These are phyloP conservation scores for Drosophila pseudotalamancana DNA, from an alignment of 2,888 invertebrate genomes.

Conservation along the genomic window DNA sequence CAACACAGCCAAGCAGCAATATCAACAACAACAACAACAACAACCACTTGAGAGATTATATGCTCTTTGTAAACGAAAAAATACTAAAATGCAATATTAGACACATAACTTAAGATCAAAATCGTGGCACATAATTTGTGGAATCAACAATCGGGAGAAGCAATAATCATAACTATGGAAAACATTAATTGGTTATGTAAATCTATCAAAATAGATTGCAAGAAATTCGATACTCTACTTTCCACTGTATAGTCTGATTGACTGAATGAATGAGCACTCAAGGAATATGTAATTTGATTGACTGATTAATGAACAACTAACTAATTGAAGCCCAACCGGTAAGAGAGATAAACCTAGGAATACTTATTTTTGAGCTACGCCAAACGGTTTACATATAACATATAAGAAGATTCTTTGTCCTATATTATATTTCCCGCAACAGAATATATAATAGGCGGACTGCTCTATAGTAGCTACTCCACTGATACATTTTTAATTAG, in stretches of 20 bases:
- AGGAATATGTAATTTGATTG: background rate
- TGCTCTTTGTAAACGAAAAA: conserved; percentile 21
- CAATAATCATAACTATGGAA: conserved; percentile 23
- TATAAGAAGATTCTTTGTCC: too few species aligned
- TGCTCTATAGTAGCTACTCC: background rate
- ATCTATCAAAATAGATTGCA: background rate
- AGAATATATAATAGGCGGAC: background rate
- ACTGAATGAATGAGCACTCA: background rate
- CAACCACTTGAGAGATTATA: conserved; percentile 66
- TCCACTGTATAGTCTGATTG: background rate
- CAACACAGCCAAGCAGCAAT: conserved; percentile 26
- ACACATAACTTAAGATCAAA: conserved; percentile 17
- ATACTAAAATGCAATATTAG: conserved; percentile 1
- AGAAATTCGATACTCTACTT: background rate
- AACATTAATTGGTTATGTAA: background rate
- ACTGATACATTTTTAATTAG: conserved; percentile 13
- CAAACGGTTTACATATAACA: too few species aligned
- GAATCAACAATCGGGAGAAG: background rate
- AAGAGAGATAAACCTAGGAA: too few species aligned
- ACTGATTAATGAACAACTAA: background rate
- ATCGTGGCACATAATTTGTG: conserved; percentile 11
- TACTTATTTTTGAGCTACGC: too few species aligned
- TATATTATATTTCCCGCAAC: background rate
- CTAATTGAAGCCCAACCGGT: background rate
- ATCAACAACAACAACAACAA: conserved; percentile 24